Percentiles rank a stretch among this genome's conserved stretches.
Evolutionary conservation across 2,113 vertebrate genomes (phyloP).

Genomic region (Anoplopoma fimbria): DNA sequence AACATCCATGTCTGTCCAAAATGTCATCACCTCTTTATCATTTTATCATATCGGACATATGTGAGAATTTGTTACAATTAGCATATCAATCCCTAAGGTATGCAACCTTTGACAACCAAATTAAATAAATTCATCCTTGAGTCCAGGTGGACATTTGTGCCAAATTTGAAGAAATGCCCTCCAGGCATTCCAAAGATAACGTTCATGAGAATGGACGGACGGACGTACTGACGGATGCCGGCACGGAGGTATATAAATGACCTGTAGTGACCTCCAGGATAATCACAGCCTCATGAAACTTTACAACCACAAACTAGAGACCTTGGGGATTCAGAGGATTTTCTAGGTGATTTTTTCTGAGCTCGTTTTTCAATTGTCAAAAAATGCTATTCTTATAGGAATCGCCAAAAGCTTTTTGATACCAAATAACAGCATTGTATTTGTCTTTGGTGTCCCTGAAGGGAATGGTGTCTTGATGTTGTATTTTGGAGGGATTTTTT

Average conservation of each 20-base stretch:
- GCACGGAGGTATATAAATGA: too few species aligned
- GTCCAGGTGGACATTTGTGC: too few species aligned
- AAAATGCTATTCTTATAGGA: neutral
- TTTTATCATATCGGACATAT: too few species aligned
- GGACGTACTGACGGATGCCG: too few species aligned
- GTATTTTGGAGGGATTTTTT: neutral
- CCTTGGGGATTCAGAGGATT: too few species aligned
- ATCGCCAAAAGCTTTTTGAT: neutral
- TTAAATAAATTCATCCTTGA: neutral
- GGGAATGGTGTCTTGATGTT: neutral
- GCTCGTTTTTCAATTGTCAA: neutral
- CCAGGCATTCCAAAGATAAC: too few species aligned
- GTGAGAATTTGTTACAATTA: neutral
- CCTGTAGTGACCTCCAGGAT: too few species aligned
- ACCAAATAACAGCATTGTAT: neutral
- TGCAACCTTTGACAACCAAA: neutral
- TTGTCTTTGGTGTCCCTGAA: neutral
- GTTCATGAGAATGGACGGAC: too few species aligned
- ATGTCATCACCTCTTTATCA: neutral
- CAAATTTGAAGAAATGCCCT: neutral
- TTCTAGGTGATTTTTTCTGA: neutral
- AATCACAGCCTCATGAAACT: too few species aligned
- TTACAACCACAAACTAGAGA: too few species aligned
- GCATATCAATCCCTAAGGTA: neutral
- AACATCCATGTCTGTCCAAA: too few species aligned